Evolutionary conservation across 2,888 invertebrate species (phyloP).

Genomic region (Branchipolynoe longqiensis): DNA sequence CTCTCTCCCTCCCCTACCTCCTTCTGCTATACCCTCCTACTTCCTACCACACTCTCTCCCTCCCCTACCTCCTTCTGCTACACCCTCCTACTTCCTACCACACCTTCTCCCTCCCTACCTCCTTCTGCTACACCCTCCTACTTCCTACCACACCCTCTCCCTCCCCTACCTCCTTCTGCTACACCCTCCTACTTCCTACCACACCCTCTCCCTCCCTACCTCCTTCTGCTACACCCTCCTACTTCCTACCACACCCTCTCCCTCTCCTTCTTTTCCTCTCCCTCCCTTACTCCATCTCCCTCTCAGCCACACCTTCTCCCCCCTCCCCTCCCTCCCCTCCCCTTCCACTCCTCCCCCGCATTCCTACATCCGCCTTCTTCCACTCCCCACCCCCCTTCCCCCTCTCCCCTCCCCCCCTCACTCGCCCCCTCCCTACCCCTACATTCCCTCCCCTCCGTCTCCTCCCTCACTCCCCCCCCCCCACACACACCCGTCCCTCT

Average conservation of each 20-base stretch:
- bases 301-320: not conserved
- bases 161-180: not conserved
- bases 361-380: too few relatives aligned
- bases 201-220: not conserved
- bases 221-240: not conserved
- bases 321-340: not conserved
- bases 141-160: not conserved
- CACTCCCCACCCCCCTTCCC: too few relatives aligned
- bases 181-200: not conserved
- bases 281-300: not conserved
- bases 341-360: too few relatives aligned
- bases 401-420: too few relatives aligned
- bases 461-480: too few relatives aligned
- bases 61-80: not conserved
- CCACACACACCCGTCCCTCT: not conserved
- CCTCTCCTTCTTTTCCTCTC: not conserved
- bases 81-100: not conserved
- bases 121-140: not conserved
- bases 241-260: not conserved
- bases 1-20: not conserved
- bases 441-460: too few relatives aligned
- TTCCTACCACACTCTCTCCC: not conserved
- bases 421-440: too few relatives aligned
- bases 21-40: not conserved
- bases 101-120: not conserved